phyloP scores from a whole-genome alignment of 1,140 invertebrate genomes.

The Leptinotarsa defecta region DNA sequence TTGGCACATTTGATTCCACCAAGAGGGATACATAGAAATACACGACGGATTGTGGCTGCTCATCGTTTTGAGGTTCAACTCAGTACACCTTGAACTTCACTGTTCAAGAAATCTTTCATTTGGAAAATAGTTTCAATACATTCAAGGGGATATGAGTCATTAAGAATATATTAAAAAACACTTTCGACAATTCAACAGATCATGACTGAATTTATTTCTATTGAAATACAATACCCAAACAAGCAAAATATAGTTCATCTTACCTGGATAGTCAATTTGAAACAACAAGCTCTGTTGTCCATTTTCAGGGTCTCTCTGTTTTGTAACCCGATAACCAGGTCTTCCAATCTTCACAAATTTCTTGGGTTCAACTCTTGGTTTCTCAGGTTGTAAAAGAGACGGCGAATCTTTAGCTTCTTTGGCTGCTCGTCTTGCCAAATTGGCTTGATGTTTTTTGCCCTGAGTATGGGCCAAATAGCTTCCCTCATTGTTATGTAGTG shows the following conservation, averaged over 20 bases:
- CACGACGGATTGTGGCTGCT: too few relatives aligned
- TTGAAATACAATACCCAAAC: too few relatives aligned
- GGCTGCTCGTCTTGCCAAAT: conserved; percentile 94
- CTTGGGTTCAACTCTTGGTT: conserved; percentile 94
- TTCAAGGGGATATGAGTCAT: too few relatives aligned
- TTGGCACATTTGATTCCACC: too few relatives aligned
- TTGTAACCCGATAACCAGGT: conserved; percentile 98
- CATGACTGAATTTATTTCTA: too few relatives aligned
- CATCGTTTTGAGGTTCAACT: too few relatives aligned
- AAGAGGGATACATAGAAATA: too few relatives aligned
- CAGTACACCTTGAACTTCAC: too few relatives aligned
- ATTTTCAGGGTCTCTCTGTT: conserved; percentile 93
- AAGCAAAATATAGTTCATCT: neutral
- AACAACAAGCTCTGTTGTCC: conserved; percentile 97
- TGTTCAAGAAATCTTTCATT: too few relatives aligned
- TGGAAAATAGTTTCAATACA: too few relatives aligned
- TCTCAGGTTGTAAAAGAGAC: conserved; percentile 86
- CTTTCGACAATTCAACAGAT: too few relatives aligned
- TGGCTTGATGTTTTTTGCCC: conserved; percentile 99
- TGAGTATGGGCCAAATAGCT: conserved; percentile 99
- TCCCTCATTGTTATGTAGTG: conserved; percentile 99
- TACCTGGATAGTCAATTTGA: conserved; percentile 93
- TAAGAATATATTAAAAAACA: too few relatives aligned
- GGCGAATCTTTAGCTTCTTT: conserved; percentile 98
- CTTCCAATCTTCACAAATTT: conserved; percentile 99